phyloP scores from a whole-genome alignment of 2,888 invertebrate genomes.

The Torymus tubicola region DNA sequence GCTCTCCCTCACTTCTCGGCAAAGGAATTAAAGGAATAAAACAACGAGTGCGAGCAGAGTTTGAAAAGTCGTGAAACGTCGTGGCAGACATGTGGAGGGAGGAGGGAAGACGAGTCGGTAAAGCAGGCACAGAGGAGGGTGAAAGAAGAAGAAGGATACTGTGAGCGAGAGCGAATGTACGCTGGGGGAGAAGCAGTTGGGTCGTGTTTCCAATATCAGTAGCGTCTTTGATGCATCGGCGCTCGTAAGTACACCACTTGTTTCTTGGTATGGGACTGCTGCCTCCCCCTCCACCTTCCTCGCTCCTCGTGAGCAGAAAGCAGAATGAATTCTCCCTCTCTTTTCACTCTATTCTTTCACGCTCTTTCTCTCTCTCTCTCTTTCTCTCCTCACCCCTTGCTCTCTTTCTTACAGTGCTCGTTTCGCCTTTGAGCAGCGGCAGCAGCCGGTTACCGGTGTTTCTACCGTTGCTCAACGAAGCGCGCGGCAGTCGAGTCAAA shows the following conservation, averaged over 20 bases:
- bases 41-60: conserved; percentile 9
- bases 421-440: conserved; percentile 37
- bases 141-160: conserved; percentile 9
- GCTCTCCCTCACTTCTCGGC: neutral
- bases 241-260: conserved; percentile 56
- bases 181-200: conserved; percentile 49
- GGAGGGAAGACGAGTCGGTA: conserved; percentile 26
- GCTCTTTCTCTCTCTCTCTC: conserved; percentile 22
- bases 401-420: conserved; percentile 19
- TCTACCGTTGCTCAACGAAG: conserved; percentile 41
- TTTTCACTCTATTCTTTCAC: neutral
- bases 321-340: conserved; percentile 50
- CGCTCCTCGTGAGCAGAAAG: conserved; percentile 45
- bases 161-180: conserved; percentile 8
- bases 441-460: conserved; percentile 37
- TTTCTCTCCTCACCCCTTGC: neutral
- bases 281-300: neutral
- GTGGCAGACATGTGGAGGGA: neutral
- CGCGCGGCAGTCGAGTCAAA: conserved; percentile 45
- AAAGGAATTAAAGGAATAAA: conserved; percentile 24
- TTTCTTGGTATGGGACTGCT: conserved; percentile 24
- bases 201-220: conserved; percentile 63
- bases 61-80: conserved; percentile 53
- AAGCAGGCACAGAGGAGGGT: conserved; percentile 21
- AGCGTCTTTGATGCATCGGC: conserved; percentile 60